Base-by-base conservation (phyloP, 2,888 invertebrate species). In the Dynastes hyllus region DNA sequence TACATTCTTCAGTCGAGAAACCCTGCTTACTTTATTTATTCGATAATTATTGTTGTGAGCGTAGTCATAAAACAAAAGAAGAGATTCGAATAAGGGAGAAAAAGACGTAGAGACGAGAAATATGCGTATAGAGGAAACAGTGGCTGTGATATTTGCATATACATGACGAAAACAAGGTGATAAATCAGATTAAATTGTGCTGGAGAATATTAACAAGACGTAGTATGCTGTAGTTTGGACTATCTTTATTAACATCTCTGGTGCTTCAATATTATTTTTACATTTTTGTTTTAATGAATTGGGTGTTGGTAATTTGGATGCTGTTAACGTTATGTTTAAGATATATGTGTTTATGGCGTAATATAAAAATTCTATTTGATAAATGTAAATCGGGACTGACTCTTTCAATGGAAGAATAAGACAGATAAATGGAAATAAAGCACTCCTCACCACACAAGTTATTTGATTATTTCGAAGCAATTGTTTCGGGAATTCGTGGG, bases 1-100 rank as follows among this genome's bases (percentile, higher is more conserved):
- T 71, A 58, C 58, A 58, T 71, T 71, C 53, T 71, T 37, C 71
- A 70, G 40, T 40, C 29, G 32, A 71, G n/a, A 13, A 22, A 29
- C 5, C 55, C 6, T 13, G 9, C 2, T 53, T 29, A 29, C 27
- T 70, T 73, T 73, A 73, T 73, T 73, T 73, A 73, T 73, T 55
- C 58, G 73, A 73, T 73, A 73, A 73, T 73, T 69, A 53, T 69
- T 73, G 55, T 73, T 73, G 58, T 58, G 58, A 58, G 58, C 9
- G 22, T 27, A 58, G 58, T 58, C 55, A 58, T 40, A 40, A 58
- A 58, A 73, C 29, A 16, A 58, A 69, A 16, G n/a, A 40, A 40
- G 67, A 40, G 6, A 45, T 29, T 16, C 40, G 71, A 16, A 61
- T 11, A 3, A 29, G 8, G 40, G 16, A 37, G 1, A 9, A 45